Evolutionary conservation across 2,888 invertebrate genomes (phyloP).

Genomic region (Drosophila imparisetae): DNA sequence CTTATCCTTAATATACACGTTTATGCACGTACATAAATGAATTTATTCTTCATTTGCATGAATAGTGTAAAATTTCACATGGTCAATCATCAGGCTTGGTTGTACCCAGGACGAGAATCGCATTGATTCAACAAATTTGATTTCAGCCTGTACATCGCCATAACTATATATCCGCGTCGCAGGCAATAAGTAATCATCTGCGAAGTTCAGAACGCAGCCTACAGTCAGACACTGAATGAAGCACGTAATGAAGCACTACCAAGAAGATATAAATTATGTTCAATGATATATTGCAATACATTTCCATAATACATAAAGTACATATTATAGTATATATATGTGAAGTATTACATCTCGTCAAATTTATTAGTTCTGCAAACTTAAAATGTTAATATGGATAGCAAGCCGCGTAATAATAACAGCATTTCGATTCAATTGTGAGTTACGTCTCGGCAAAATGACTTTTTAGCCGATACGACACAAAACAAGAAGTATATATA

Average conservation of each 20-base stretch:
- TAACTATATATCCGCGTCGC: not conserved
- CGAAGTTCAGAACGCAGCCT: slow-evolving; percentile 41
- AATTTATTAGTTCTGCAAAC: not conserved
- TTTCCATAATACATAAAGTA: not conserved
- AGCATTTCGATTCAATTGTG: too few relatives aligned
- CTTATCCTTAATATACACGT: not conserved
- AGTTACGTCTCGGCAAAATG: not conserved
- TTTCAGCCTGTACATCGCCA: fast-evolving
- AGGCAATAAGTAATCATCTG: slow-evolving; percentile 9
- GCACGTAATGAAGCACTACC: slow-evolving; percentile 17
- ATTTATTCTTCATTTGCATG: slow-evolving; percentile 20
- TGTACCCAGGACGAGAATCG: slow-evolving; percentile 4
- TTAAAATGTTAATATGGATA: not conserved
- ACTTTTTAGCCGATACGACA: not conserved
- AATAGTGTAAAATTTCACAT: slow-evolving; percentile 37
- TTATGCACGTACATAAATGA: not conserved
- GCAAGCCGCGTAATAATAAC: not conserved
- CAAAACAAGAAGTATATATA: not conserved
- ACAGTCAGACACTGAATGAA: slow-evolving; percentile 30
- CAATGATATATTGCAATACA: not conserved
- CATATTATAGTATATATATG: too few relatives aligned
- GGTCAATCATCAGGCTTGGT: slow-evolving; percentile 39
- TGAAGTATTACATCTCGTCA: not conserved
- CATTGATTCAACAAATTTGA: not conserved
- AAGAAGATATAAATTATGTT: not conserved